Base-by-base conservation (phyloP, 2,113 vertebrate species). In the Anolis sagrei region DNA sequence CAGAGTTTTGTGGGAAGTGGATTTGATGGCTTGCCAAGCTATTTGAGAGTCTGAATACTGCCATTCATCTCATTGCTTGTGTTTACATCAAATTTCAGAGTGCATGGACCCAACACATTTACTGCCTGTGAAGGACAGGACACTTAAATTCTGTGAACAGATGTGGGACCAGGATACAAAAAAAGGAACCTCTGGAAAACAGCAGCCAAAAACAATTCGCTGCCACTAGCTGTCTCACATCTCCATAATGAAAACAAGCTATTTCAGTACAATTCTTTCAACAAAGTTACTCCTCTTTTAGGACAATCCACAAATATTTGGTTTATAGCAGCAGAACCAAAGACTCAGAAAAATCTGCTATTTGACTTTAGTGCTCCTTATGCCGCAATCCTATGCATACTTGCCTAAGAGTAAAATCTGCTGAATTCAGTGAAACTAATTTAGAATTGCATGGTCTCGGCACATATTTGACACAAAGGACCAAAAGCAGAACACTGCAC, bases 11-110 rank as follows among this genome's bases (percentile, higher is more conserved):
- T 79, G 44, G 32, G 18, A 11, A 7, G 39, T 25, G 62, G 16
- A 36, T 9, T 25, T 74, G 36, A 34, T 64, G 48, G 54, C 54
- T 64, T 80, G 77, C 69, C 69, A 86, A 62, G 58, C n/a, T 44
- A 39, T 74, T 73, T 80, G 69, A 79, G 51, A 79, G 58, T 5
- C 29, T 86, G 82, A 84, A 84, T 84, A 76, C 54, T 49, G 58
- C 27, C 69, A 80, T 77, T 64, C 51, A 74, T 86, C 21, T n/a
- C 39, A 34, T 8, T 48, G 36, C 77, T 49, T 74, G 58, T 80
- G 69, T 73, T 80, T 74, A 64, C 32, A 86, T 80, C 69, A 27
- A 61, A 58, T 58, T 58, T 54, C 83, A 29, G 34, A 79, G 76
- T 32, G 19, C 36, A 79, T 18, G n/a, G 69, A 72, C 73, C 39